Conservation (phyloP, 2,113 vertebrate genomes). For the Papio anubis region DNA sequence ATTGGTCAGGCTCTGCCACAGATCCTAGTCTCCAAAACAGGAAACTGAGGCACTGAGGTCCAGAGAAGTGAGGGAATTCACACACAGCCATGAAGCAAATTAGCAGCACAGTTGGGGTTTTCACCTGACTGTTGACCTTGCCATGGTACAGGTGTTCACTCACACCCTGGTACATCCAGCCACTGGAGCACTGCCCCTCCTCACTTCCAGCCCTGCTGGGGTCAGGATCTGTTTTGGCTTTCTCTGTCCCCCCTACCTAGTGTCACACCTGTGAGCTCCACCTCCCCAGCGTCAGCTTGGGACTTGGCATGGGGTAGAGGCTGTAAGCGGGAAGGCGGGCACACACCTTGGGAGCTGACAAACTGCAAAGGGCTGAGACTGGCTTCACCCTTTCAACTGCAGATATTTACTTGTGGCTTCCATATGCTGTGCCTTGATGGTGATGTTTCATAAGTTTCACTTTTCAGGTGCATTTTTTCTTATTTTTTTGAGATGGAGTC, state of each 20-base stretch:
- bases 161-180: accelerated
- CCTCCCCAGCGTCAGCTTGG: no score
- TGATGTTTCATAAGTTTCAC: background rate
- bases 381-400: background rate
- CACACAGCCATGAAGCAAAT: background rate
- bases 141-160: accelerated
- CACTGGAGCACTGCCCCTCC: background rate
- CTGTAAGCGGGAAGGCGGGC: accelerated
- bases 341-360: background rate
- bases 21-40: background rate
- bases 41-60: background rate
- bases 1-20: background rate
- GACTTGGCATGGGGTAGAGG: background rate
- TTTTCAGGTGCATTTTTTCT: background rate
- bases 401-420: background rate
- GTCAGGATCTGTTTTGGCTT: background rate
- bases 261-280: background rate
- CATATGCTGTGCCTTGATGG: background rate
- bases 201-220: background rate
- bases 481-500: no score
- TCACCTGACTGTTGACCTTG: no score
- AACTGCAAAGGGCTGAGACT: background rate
- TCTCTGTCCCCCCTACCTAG: background rate
- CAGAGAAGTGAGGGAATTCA: background rate
- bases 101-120: background rate